These are phyloP conservation scores for Minunthozetes semirufus DNA, from an alignment of 2,888 invertebrate species.

Conservation along the genomic window DNA sequence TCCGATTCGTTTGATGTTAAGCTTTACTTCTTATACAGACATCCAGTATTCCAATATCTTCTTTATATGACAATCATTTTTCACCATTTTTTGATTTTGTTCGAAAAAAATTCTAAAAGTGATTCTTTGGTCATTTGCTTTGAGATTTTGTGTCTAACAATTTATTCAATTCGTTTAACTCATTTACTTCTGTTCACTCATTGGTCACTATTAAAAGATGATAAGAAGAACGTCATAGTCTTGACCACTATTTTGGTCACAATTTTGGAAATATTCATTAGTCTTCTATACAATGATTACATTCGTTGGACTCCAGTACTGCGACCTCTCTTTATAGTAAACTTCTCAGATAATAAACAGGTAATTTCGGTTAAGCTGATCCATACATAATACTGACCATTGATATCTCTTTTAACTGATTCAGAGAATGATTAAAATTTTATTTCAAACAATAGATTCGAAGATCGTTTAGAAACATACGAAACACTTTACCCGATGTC, in stretches of 20 bases:
- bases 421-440: too few species aligned
- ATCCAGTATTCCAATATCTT: conserved; percentile 45
- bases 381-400: neutral
- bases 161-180: conserved; percentile 47
- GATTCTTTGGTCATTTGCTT: conserved; percentile 48
- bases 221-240: conserved; percentile 49
- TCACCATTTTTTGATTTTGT: conserved; percentile 47
- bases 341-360: conserved; percentile 47
- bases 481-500: conserved; percentile 51
- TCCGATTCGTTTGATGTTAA: conserved; percentile 43
- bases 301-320: conserved; percentile 50
- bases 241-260: conserved; percentile 47
- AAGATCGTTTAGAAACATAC: conserved; percentile 51
- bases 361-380: conserved; percentile 40
- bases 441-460: conserved; percentile 46
- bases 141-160: conserved; percentile 47
- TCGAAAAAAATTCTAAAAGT: conserved; percentile 49
- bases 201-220: conserved; percentile 47
- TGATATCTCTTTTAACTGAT: neutral
- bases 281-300: conserved; percentile 38
- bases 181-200: conserved; percentile 47
- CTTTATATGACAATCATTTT: conserved; percentile 47
- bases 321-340: conserved; percentile 49
- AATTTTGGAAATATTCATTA: conserved; percentile 41
- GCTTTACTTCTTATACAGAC: conserved; percentile 48